Evolutionary conservation across 1,140 invertebrate species (phyloP), one percentile per base, ranked within the genome.

Genomic region (Aphelinus atriplicis): DNA sequence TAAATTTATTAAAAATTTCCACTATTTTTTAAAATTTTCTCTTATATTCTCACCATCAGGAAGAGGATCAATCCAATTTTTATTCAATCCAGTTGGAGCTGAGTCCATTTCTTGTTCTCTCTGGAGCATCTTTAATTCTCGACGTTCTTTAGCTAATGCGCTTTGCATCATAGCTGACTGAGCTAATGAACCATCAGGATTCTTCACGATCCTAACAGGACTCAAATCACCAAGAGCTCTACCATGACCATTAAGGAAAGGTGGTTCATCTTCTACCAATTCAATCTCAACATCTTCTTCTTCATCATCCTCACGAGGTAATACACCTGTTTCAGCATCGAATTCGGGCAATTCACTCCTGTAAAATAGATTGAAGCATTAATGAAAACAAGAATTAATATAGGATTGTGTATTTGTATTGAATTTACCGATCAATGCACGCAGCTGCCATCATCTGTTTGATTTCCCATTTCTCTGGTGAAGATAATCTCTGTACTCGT

Each of bases 91-190:
- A 2, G 94, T 92, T 1, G 95, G 95, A 53, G 94, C 87, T 1
- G 94, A 93, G 82, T 96, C 95, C 87, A 96, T 94, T 87, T 98
- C 96, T 80, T 96, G 94, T 84, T 98, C 96, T 26, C 95, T 88
- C 80, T 96, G 95, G 4, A 95, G 83, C 95, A 97, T 97, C 89
- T 97, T 97, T 81, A 94, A 92, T 85, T 99, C 97, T 64, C 98
- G 88, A 63, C 98, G 89, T 85, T 99, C 98, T 85, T 99, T 99
- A 0, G 98, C 95, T 6, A 99, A 84, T 1, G 98, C 98, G 63
- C 95, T 96, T 85, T 99, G 98, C 98, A 99, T 99, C 96, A 99
- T 98, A 1, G 98, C 98, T 1, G 98, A 97, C 83, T 96, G 98
- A 0, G 98, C 98, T 26, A 99, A 87, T 0, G 97, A 98, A 0